Evolutionary conservation across 53 echinoderm and acorn worm species (phyloP).

Genomic region (Paracentrotus lividus): DNA sequence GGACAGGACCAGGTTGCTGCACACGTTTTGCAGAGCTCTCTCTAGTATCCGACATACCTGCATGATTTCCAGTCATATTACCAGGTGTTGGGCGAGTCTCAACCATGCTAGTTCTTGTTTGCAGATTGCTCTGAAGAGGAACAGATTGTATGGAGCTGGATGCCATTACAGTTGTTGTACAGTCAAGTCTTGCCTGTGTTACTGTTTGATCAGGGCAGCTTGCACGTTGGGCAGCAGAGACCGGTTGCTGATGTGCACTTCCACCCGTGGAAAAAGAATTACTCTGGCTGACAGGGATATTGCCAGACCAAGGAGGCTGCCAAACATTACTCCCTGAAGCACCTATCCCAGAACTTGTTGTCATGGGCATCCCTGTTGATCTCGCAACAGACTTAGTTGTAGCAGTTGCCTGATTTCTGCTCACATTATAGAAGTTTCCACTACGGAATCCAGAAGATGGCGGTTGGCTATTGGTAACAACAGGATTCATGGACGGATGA

Average conservation of each 20-base stretch:
- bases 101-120: constrained; percentile 70
- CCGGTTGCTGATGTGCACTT: constrained; percentile 6
- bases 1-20: constrained; percentile 10
- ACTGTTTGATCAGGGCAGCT: neutral
- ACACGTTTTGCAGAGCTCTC: neutral
- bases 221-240: neutral
- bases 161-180: constrained; percentile 14
- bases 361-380: neutral
- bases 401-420: neutral
- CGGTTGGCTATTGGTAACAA: constrained; percentile 34
- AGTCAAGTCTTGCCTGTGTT: constrained; percentile 4
- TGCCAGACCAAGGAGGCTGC: constrained; percentile 50
- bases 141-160: constrained; percentile 83
- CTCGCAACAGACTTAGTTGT: neutral
- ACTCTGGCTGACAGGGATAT: neutral
- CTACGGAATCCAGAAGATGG: constrained; percentile 19
- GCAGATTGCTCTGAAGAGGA: constrained; percentile 90
- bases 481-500: constrained; percentile 26
- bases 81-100: constrained; percentile 57
- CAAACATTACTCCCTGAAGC: constrained; percentile 32
- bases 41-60: constrained; percentile 2
- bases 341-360: constrained; percentile 24
- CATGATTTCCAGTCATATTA: constrained; percentile 37
- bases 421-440: constrained; percentile 9
- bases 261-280: constrained; percentile 10